Conservation (phyloP, 37 sponge, comb jelly and placozoan species). For the Corticium candelabrum region DNA sequence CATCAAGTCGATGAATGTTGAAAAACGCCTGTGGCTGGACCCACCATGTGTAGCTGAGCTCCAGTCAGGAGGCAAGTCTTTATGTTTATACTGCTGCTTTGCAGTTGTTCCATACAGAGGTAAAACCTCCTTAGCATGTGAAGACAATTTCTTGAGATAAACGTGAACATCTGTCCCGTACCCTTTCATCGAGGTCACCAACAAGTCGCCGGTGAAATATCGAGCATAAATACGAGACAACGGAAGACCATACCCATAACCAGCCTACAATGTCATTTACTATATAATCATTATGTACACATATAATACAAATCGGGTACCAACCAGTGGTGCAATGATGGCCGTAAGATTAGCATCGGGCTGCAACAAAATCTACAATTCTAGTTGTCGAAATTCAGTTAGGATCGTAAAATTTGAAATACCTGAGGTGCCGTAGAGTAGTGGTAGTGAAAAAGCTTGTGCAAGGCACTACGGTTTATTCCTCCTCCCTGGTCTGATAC, state of each 20-base stretch:
- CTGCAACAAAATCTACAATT: too few relatives aligned
- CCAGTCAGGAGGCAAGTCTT: not conserved
- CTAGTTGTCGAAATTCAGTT: too few relatives aligned
- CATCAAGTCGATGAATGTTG: too few relatives aligned
- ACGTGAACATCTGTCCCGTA: not conserved
- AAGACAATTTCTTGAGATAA: conserved; percentile 1
- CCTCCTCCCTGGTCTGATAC: conserved; percentile 2
- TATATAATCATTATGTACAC: not conserved
- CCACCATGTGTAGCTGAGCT: too few relatives aligned
- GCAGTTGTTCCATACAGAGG: not conserved
- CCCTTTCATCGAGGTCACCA: not conserved
- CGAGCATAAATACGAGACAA: conserved; percentile 7
- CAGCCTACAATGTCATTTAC: conserved; percentile 6
- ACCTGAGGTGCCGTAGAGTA: conserved; percentile 14
- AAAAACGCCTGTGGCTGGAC: too few relatives aligned
- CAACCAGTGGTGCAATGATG: too few relatives aligned
- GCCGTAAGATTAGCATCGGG: too few relatives aligned
- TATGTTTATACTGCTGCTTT: not conserved
- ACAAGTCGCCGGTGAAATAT: conserved; percentile 7
- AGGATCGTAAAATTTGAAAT: too few relatives aligned
- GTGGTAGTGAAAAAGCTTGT: not conserved
- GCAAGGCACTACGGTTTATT: not conserved
- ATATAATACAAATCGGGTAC: too few relatives aligned
- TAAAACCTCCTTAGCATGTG: not conserved
- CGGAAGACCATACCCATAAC: conserved; percentile 8